Evolutionary conservation across 2,888 invertebrate genomes (phyloP).

Genomic region (Hyles lineata): DNA sequence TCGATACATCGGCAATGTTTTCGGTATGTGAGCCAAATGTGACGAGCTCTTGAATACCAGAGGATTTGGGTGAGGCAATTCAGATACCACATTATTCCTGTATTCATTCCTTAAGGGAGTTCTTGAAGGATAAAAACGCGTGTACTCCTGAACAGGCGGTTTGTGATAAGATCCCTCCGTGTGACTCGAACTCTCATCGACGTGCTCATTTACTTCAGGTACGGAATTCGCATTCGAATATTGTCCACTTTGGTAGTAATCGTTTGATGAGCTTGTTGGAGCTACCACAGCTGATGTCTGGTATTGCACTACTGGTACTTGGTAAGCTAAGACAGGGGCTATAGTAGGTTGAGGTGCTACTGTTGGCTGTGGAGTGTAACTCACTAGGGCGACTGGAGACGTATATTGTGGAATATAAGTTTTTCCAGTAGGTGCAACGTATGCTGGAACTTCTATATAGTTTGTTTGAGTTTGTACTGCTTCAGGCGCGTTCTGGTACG

Average conservation of each 20-base stretch:
- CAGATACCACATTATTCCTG: conserved; percentile 55
- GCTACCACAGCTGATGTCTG: conserved; percentile 55
- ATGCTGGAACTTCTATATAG: conserved; percentile 68
- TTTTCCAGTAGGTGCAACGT: conserved; percentile 61
- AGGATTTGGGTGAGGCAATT: conserved; percentile 71
- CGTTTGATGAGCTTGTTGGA: conserved; percentile 58
- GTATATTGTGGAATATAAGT: conserved; percentile 63
- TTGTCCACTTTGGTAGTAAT: conserved; percentile 60
- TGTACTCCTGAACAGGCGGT: conserved; percentile 52
- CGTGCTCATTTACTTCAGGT: conserved; percentile 60
- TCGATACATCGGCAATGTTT: conserved; percentile 69
- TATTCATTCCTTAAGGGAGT: conserved; percentile 65
- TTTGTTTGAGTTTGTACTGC: conserved; percentile 62
- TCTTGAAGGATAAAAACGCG: conserved; percentile 68
- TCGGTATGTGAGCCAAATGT: conserved; percentile 72
- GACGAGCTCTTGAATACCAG: conserved; percentile 64
- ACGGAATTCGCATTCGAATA: conserved; percentile 63
- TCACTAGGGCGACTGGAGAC: conserved; percentile 60
- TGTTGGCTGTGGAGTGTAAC: conserved; percentile 64
- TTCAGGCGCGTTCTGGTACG: conserved; percentile 59
- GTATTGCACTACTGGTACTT: conserved; percentile 66
- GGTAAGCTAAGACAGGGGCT: conserved; percentile 65
- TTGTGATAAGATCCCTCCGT: conserved; percentile 59
- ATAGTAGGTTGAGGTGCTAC: conserved; percentile 57
- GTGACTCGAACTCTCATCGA: conserved; percentile 59